Percentiles rank a stretch among this genome's conserved stretches.
Conservation (phyloP, 2,797 vertebrate genomes). For the Novumbra hubbsi region DNA sequence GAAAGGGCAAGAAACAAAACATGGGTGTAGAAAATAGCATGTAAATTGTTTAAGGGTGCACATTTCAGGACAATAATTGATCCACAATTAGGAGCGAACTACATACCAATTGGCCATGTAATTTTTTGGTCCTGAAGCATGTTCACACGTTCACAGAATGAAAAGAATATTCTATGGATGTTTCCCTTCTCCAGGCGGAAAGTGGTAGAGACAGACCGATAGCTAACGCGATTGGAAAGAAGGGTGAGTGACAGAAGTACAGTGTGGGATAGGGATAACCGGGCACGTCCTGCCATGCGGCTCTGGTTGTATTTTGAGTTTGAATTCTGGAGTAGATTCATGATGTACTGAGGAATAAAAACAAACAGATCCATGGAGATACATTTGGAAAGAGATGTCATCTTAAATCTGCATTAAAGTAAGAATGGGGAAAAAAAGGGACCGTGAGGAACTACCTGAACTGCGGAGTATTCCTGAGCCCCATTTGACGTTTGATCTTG, state of each 20-base stretch:
- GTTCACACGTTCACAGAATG: constrained; percentile 73
- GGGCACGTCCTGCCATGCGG: constrained; percentile 73
- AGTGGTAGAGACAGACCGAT: constrained; percentile 69
- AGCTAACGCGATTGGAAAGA: constrained; percentile 70
- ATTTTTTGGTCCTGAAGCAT: constrained; percentile 59
- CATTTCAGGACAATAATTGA: constrained; percentile 2
- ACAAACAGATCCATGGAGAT: background rate
- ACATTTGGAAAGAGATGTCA: background rate
- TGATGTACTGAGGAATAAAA: constrained; percentile 58
- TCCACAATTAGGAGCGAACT: background rate
- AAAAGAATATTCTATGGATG: constrained; percentile 78
- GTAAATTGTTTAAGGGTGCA: background rate
- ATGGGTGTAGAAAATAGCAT: background rate
- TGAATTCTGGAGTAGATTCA: constrained; percentile 67
- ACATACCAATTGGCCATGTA: constrained; percentile 68
- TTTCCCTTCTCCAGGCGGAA: constrained; percentile 79
- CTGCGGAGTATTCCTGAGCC: constrained; percentile 20
- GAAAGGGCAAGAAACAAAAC: constrained; percentile 18
- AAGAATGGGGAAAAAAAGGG: background rate
- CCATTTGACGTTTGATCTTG: constrained; percentile 22
- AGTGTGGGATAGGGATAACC: constrained; percentile 69
- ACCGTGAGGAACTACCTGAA: constrained; percentile 33
- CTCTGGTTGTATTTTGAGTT: constrained; percentile 47
- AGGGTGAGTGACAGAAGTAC: constrained; percentile 74
- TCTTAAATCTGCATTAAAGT: background rate